Evolutionary conservation across 2,113 vertebrate genomes (phyloP).

Genomic region (Danionella cerebrum): DNA sequence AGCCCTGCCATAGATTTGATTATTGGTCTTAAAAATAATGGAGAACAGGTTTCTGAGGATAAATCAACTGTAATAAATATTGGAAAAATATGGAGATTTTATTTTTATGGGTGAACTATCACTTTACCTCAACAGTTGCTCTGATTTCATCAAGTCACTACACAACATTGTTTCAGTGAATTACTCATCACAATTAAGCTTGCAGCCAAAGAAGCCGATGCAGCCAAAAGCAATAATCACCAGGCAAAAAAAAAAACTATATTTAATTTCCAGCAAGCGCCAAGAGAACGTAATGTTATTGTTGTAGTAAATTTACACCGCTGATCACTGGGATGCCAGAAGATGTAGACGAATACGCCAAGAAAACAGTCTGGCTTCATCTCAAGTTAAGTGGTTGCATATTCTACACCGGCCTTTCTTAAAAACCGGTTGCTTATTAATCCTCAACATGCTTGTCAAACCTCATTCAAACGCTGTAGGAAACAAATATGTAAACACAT

Average conservation of each 20-base stretch:
- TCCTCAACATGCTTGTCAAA: slow-evolving; percentile 34
- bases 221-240: slow-evolving; percentile 8
- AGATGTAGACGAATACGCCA: slow-evolving; percentile 17
- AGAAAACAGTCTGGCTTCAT: slow-evolving; percentile 26
- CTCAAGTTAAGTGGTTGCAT: slow-evolving; percentile 38
- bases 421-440: slow-evolving; percentile 38
- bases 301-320: slow-evolving; percentile 10
- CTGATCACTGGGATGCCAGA: slow-evolving; percentile 9
- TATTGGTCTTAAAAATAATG: too few relatives aligned
- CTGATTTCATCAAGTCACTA: neutral
- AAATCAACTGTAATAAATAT: too few relatives aligned
- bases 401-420: slow-evolving; percentile 35
- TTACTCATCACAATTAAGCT: slow-evolving; percentile 11
- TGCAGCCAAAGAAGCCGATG: neutral
- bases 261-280: neutral
- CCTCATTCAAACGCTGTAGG: slow-evolving; percentile 25
- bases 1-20: too few relatives aligned
- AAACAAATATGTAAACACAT: slow-evolving; percentile 37
- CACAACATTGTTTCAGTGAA: neutral
- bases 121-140: neutral
- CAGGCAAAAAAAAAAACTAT: neutral
- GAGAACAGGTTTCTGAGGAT: too few relatives aligned
- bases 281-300: slow-evolving; percentile 18
- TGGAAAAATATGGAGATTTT: too few relatives aligned
- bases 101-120: neutral